These are phyloP conservation scores for Agapostemon virescens DNA, from an alignment of 2,888 invertebrate species.

Conservation along the genomic window DNA sequence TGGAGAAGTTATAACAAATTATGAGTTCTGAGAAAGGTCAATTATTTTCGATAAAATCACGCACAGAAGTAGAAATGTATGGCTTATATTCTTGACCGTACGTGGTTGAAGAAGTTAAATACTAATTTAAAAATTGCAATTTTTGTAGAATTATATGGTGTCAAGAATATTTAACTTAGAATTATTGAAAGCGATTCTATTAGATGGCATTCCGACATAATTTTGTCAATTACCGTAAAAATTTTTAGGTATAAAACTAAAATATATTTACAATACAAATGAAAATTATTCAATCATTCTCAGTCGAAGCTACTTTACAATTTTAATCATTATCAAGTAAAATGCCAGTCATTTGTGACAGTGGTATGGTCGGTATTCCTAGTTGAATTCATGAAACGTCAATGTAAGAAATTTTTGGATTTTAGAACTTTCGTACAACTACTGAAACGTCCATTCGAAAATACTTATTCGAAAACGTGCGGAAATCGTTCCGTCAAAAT, in stretches of 20 bases:
- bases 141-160: not conserved
- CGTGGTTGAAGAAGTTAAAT: not conserved
- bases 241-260: too few species aligned
- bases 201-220: not conserved
- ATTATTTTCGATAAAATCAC: not conserved
- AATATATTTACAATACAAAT: too few species aligned
- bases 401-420: too few species aligned
- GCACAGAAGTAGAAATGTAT: not conserved
- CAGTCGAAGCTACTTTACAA: too few species aligned
- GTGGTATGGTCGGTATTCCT: too few species aligned
- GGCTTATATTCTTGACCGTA: not conserved
- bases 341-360: too few species aligned
- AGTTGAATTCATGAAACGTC: too few species aligned
- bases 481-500: not conserved
- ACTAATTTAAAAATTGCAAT: not conserved
- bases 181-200: not conserved
- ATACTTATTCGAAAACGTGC: not conserved
- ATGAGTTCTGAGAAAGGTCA: not conserved
- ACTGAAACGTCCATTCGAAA: not conserved
- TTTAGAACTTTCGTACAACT: not conserved
- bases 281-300: too few species aligned
- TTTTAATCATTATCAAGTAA: too few species aligned
- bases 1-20: not conserved
- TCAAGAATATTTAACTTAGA: not conserved
- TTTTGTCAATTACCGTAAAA: too few species aligned